A percentile compares a stretch with the other conserved stretches of the same genome.
Conservation (phyloP, 37 sponge, comb jelly and placozoan species). For the Amphimedon queenslandica region DNA sequence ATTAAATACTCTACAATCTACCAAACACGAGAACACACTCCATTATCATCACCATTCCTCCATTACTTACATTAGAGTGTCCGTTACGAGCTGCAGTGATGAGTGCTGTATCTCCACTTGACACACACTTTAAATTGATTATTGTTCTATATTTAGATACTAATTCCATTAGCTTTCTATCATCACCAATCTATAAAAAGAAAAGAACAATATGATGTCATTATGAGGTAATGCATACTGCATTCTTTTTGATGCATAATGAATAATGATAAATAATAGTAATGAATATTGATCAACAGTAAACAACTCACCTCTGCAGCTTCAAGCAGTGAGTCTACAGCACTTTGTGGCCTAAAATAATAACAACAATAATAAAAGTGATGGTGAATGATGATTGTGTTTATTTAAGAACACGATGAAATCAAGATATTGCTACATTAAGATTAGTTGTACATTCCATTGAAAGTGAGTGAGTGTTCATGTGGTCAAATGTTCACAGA, state of each 20-base stretch:
- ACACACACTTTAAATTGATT: slow-evolving; percentile 29
- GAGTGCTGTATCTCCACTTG: slow-evolving; percentile 84
- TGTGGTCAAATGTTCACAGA: no score
- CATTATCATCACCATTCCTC: no score
- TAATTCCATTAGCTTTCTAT: slow-evolving; percentile 15
- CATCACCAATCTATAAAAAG: slow-evolving; percentile 29
- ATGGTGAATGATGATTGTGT: no score
- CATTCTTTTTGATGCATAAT: background rate
- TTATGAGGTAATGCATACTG: background rate
- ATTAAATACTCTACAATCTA: slow-evolving; percentile 69
- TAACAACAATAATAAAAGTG: no score
- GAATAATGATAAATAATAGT: background rate
- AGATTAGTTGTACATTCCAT: no score
- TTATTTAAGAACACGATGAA: no score
- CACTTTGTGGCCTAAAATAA: background rate
- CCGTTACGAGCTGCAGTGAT: slow-evolving; percentile 78
- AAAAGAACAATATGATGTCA: no score
- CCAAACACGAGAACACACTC: no score
- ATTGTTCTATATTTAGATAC: background rate
- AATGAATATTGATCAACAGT: background rate
- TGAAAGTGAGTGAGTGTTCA: no score
- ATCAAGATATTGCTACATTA: no score
- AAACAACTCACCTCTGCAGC: slow-evolving; percentile 47
- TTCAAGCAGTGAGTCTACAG: slow-evolving; percentile 11
- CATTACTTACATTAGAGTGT: slow-evolving; percentile 30